phyloP scores from a whole-genome alignment of 2,797 vertebrate genomes.

The Enteromius mattozi region DNA sequence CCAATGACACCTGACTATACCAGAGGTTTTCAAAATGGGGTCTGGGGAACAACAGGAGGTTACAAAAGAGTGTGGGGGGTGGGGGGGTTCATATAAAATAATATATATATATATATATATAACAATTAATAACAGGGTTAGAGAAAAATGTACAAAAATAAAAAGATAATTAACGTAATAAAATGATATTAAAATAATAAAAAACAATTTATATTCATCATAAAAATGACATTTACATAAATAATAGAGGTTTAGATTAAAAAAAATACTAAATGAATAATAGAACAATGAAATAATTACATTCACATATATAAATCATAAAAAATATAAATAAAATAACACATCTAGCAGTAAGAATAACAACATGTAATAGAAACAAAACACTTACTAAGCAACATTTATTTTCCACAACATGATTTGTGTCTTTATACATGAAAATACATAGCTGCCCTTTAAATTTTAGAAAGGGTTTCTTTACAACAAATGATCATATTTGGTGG shows the following conservation, averaged over 20 bases:
- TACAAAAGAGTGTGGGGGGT: background rate
- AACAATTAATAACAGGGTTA: too few relatives aligned
- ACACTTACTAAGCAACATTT: background rate
- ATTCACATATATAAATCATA: background rate
- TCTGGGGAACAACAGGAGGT: background rate
- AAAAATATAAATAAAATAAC: background rate
- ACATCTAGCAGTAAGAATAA: background rate
- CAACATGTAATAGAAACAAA: background rate
- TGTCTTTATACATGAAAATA: background rate
- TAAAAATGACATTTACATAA: background rate
- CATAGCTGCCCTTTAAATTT: background rate
- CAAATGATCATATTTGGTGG: background rate
- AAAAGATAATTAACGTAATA: background rate
- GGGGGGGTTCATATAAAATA: too few relatives aligned
- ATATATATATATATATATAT: too few relatives aligned
- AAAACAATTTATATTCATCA: background rate
- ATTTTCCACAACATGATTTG: background rate
- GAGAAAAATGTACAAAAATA: too few relatives aligned
- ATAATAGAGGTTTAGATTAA: background rate
- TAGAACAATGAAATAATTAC: background rate
- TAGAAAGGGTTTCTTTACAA: background rate
- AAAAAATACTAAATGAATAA: background rate
- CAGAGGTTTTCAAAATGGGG: background rate
- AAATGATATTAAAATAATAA: background rate
- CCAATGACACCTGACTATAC: background rate